Evolutionary conservation across 1,140 invertebrate genomes (phyloP).

Genomic region (Hermatobates lingyangjiaoensis): DNA sequence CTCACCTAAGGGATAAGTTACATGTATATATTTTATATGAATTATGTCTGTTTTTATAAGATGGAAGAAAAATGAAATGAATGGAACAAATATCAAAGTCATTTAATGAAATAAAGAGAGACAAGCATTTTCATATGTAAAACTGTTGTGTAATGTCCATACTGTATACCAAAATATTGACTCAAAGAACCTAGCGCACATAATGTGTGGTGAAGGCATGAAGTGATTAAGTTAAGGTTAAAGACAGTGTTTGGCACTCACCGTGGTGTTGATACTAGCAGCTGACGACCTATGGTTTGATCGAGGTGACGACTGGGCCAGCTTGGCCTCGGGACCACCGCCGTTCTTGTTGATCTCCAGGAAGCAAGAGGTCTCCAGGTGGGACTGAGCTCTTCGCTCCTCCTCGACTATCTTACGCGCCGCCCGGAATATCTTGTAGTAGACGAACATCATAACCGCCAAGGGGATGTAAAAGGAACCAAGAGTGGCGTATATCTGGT

Average conservation of each 20-base stretch:
- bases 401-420: slow-evolving; percentile 66
- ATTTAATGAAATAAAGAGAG: too few relatives aligned
- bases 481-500: slow-evolving; percentile 67
- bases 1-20: too few relatives aligned
- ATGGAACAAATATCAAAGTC: too few relatives aligned
- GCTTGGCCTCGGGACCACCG: slow-evolving; percentile 36
- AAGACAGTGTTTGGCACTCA: slow-evolving; percentile 23
- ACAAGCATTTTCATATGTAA: too few relatives aligned
- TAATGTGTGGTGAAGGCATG: too few relatives aligned
- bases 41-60: too few relatives aligned
- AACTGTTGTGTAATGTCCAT: too few relatives aligned
- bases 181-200: too few relatives aligned
- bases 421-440: slow-evolving; percentile 76
- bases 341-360: slow-evolving; percentile 46
- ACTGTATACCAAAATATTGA: too few relatives aligned
- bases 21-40: too few relatives aligned
- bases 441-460: slow-evolving; percentile 75
- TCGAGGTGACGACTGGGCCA: slow-evolving; percentile 29
- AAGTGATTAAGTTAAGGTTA: too few relatives aligned
- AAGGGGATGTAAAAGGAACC: slow-evolving; percentile 79
- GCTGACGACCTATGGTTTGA: slow-evolving; percentile 28
- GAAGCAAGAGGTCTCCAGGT: slow-evolving; percentile 53
- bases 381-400: slow-evolving; percentile 65
- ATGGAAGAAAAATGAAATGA: too few relatives aligned
- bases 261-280: slow-evolving; percentile 40